Conservation (phyloP, 2,113 vertebrate species). For the Cyphomyrus discorhynchus region DNA sequence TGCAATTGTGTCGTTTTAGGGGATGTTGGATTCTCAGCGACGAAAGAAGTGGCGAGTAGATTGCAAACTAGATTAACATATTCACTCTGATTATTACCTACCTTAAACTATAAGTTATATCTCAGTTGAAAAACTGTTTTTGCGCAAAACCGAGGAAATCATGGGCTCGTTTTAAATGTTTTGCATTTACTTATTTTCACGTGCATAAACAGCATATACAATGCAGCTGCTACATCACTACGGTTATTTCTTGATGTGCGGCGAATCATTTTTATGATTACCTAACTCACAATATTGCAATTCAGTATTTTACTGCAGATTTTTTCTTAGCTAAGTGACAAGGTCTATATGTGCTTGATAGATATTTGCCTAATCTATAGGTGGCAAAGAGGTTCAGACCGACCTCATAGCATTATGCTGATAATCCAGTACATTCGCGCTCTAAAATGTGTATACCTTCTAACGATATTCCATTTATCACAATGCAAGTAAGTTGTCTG, state of each 20-base stretch:
- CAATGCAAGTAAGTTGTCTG: neutral
- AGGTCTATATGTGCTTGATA: neutral
- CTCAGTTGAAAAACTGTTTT: neutral
- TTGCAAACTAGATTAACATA: neutral
- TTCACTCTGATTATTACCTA: neutral
- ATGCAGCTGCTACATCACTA: neutral
- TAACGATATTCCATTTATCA: neutral
- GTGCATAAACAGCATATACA: neutral
- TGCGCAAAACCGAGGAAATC: neutral
- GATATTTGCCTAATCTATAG: neutral
- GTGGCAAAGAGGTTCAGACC: neutral
- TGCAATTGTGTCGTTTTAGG: neutral
- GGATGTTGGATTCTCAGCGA: neutral
- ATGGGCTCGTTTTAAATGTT: neutral
- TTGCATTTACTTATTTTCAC: neutral
- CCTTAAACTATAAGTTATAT: neutral
- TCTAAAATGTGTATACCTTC: neutral
- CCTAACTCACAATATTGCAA: neutral
- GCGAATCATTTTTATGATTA: neutral
- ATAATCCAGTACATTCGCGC: neutral
- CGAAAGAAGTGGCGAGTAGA: neutral
- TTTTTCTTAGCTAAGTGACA: neutral
- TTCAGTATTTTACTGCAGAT: neutral
- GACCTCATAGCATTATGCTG: neutral
- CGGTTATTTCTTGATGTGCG: neutral